Evolutionary conservation across 1,140 invertebrate genomes (phyloP).

Genomic region (Brachionus koreanus): DNA sequence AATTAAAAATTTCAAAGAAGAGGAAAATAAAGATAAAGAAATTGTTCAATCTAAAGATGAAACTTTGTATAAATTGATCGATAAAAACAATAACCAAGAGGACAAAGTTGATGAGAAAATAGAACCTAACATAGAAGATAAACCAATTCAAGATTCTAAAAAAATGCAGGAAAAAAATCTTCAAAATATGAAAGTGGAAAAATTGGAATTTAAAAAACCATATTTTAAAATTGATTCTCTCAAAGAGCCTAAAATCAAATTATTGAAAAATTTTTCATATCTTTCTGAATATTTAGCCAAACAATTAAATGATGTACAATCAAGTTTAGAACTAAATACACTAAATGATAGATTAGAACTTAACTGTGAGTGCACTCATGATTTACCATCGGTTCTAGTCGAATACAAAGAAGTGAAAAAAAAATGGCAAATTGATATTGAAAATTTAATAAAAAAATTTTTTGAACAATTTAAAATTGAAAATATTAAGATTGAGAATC

Average conservation of each 20-base stretch:
- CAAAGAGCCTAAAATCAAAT: neutral
- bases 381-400: neutral
- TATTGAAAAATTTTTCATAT: neutral
- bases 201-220: neutral
- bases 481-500: neutral
- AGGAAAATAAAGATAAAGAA: neutral
- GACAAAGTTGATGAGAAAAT: neutral
- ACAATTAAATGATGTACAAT: neutral
- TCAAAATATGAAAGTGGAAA: neutral
- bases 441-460: neutral
- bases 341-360: neutral
- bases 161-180: neutral
- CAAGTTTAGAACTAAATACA: neutral
- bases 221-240: neutral
- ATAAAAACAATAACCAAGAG: neutral
- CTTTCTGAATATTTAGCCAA: neutral
- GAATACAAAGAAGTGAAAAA: neutral
- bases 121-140: neutral
- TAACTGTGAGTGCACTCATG: neutral
- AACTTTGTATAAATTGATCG: neutral
- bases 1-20: neutral
- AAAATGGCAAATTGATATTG: conserved; percentile 5
- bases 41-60: neutral
- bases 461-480: neutral
- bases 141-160: neutral